phyloP scores from a whole-genome alignment of 1,140 invertebrate genomes.

The Penaeus indicus region DNA sequence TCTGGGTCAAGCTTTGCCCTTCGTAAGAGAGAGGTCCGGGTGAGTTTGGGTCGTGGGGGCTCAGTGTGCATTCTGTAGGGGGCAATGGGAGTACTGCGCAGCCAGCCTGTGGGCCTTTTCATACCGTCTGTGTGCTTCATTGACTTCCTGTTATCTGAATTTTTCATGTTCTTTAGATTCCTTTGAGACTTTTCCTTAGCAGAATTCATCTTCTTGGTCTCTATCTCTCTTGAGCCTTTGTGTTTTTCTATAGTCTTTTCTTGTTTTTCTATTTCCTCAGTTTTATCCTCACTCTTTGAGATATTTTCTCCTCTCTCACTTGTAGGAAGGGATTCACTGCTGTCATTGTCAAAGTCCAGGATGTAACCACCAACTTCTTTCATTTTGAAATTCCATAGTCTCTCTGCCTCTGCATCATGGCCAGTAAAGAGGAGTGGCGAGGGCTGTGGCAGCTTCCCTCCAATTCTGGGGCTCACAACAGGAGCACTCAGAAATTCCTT shows the following conservation, averaged over 20 bases:
- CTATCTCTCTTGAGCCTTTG: too few relatives aligned
- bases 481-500: too few relatives aligned
- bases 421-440: slow-evolving; percentile 28
- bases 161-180: background rate
- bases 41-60: slow-evolving; percentile 16
- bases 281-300: background rate
- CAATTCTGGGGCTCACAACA: too few relatives aligned
- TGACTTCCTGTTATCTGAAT: background rate
- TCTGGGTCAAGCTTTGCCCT: slow-evolving; percentile 37
- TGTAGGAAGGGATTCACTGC: background rate
- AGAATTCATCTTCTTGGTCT: too few relatives aligned
- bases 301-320: background rate
- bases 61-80: background rate
- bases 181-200: too few relatives aligned
- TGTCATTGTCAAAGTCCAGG: background rate
- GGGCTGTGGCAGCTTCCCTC: background rate
- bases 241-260: too few relatives aligned
- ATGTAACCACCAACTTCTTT: background rate
- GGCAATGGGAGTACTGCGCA: slow-evolving; percentile 40
- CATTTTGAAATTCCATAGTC: slow-evolving; percentile 45
- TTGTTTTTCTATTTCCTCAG: too few relatives aligned
- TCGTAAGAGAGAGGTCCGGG: slow-evolving; percentile 34
- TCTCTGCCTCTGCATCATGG: slow-evolving; percentile 27
- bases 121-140: background rate
- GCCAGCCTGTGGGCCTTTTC: slow-evolving; percentile 31